These are phyloP conservation scores for Scaptomyza montana DNA, from an alignment of 1,140 invertebrate species.

Conservation along the genomic window DNA sequence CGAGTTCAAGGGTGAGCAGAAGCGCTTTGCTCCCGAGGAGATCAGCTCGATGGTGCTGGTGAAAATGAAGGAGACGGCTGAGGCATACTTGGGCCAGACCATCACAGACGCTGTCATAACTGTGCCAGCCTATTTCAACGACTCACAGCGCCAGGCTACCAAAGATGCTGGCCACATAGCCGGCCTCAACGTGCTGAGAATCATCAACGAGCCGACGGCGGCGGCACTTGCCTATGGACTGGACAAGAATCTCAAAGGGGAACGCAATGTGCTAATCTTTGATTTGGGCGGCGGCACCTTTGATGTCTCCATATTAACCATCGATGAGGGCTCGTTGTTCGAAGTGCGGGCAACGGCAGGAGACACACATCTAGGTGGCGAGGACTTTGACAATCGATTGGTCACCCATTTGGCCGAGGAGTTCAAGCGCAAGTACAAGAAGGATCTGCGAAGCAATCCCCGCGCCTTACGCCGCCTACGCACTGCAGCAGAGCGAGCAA, in stretches of 20 bases:
- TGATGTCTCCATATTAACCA: constrained; percentile 94
- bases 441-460: constrained; percentile 90
- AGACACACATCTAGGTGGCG: constrained; percentile 90
- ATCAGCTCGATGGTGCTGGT: constrained; percentile 91
- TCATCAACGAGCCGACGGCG: constrained; percentile 90
- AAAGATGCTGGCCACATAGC: constrained; percentile 88
- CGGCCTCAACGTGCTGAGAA: constrained; percentile 88
- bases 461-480: constrained; percentile 90
- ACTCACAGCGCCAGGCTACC: constrained; percentile 87
- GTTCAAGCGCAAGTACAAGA: constrained; percentile 93
- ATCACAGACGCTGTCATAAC: constrained; percentile 88
- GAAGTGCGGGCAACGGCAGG: constrained; percentile 92
- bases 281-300: constrained; percentile 91
- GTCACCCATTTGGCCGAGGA: constrained; percentile 91
- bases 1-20: constrained; percentile 89
- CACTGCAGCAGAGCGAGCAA: constrained; percentile 90
- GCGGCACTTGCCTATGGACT: constrained; percentile 90
- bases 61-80: constrained; percentile 89
- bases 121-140: constrained; percentile 87
- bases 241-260: constrained; percentile 91
- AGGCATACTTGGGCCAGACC: constrained; percentile 89
- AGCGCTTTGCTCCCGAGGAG: constrained; percentile 90
- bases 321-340: constrained; percentile 92
- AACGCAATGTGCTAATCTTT: constrained; percentile 90
- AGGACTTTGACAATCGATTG: constrained; percentile 92